Percentiles rank a stretch among this genome's conserved stretches.
phyloP scores from a whole-genome alignment of 2,888 invertebrate genomes.

The Griposia aprilina region DNA sequence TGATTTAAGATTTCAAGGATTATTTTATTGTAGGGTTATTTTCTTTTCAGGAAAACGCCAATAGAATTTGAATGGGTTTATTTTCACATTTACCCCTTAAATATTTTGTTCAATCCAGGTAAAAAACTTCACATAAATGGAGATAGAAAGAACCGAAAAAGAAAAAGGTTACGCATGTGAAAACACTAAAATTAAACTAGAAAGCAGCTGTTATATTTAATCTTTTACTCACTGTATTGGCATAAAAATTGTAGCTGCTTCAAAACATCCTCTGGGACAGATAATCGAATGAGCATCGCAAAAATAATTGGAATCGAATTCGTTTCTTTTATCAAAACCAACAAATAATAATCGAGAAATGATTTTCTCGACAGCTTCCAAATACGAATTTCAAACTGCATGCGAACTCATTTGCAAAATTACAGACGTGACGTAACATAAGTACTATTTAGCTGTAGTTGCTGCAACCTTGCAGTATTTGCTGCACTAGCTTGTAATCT shows the following conservation, averaged over 20 bases:
- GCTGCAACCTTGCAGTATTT: slow-evolving; percentile 21
- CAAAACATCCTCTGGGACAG: not conserved
- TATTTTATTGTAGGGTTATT: not conserved
- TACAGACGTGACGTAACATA: slow-evolving; percentile 21
- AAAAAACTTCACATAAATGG: not conserved
- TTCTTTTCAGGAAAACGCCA: not conserved
- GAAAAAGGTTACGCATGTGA: not conserved
- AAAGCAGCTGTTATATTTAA: not conserved
- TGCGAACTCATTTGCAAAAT: slow-evolving; percentile 46
- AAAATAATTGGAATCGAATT: not conserved
- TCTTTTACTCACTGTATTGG: not conserved
- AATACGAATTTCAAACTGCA: slow-evolving; percentile 24
- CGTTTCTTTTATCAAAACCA: not conserved
- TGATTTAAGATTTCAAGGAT: not conserved
- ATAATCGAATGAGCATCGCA: not conserved
- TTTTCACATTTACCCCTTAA: not conserved
- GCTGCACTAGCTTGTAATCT: slow-evolving; percentile 36
- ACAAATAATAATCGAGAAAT: slow-evolving; percentile 5
- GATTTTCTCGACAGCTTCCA: not conserved
- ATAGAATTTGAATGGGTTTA: not conserved
- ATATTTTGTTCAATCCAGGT: not conserved
- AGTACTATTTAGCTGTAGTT: slow-evolving; percentile 19
- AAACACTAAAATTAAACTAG: not conserved
- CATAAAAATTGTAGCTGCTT: not conserved
- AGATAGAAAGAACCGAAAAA: not conserved